Evolutionary conservation across 1,140 invertebrate genomes (phyloP), one percentile per base, ranked within the genome.

Genomic region (Danaus plexippus): DNA sequence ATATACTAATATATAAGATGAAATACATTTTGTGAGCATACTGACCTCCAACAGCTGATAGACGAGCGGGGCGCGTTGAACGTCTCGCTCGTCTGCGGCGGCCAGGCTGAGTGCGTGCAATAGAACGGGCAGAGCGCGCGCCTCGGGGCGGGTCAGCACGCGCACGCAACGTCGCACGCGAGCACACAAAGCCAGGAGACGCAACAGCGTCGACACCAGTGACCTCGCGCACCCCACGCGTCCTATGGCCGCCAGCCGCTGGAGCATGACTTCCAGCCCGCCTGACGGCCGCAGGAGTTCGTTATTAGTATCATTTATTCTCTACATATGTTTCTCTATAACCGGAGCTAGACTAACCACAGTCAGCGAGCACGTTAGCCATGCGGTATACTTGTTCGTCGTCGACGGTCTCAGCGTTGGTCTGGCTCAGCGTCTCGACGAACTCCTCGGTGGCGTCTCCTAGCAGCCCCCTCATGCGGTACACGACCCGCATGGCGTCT

Each of bases 361-460:
- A 88, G 44, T 88, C 87, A 22, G 87, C 87, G 0, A 88, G 90
- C n/a, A 94, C 92, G 71, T 87, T 87, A 2, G 87, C 87, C 87
- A 88, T 88, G 43, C 83, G 90, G 77, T 97, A 99, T 0, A 97
- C 92, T 79, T 97, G 94, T 80, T 99, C 97, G 66, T 97, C 96
- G 77, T 99, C 96, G 0, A 97, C 93, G 61, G 95, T 92, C 75
- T 96, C 94, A 63, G 96, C 95, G 63, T 93, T 94, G 63, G 94
- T 96, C 66, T 90, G 89, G 49, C 95, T 96, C 12, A 99, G 87
- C 3, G 94, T 96, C 87, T 99, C 97, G 10, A 99, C 95, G 87
- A 99, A 99, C 85, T 99, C 97, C 79, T 99, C 98, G 0, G 98
- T 99, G 1, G 98, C 97, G 88, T 99, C 98, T 9, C 98, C 98